Evolutionary conservation across 2,113 vertebrate species (phyloP).

Genomic region (Epinephelus cyanopodus): DNA sequence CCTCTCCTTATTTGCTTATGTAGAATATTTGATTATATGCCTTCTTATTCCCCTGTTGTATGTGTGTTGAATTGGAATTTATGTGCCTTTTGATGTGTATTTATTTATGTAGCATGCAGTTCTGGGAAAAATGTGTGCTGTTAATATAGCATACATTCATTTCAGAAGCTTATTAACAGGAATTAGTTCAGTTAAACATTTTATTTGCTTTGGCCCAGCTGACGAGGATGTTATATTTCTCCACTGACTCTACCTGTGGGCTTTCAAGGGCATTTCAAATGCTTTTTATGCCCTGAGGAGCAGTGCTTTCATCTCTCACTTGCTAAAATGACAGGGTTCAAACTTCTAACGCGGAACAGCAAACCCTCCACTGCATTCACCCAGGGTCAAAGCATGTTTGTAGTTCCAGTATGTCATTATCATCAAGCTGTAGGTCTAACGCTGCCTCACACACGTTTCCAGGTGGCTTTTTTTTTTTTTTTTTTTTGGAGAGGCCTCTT

Average conservation of each 20-base stretch:
- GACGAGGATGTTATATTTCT: not conserved
- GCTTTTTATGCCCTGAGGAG: conserved; percentile 15
- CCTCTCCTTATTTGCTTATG: not conserved
- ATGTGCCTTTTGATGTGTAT: conserved; percentile 3
- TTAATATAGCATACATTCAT: not conserved
- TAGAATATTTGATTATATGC: not conserved
- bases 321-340: conserved; percentile 52
- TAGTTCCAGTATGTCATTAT: conserved; percentile 48
- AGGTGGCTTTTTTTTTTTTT: conserved; percentile 29
- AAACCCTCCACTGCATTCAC: not conserved
- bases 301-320: conserved; percentile 53
- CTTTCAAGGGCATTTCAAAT: conserved; percentile 52
- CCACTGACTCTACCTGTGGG: not conserved
- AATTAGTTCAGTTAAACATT: not conserved
- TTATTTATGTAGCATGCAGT: not conserved
- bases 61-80: conserved; percentile 19
- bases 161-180: conserved; percentile 1
- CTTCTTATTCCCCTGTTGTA: not conserved
- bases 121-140: not conserved
- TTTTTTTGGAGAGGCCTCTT: conserved; percentile 11
- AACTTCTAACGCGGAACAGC: conserved; percentile 8
- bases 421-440: conserved; percentile 13
- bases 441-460: conserved; percentile 18
- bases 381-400: conserved; percentile 44
- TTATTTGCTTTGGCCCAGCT: conserved; percentile 15